Evolutionary conservation across 1,140 invertebrate genomes (phyloP).

Genomic region (Homalodisca vitripennis): DNA sequence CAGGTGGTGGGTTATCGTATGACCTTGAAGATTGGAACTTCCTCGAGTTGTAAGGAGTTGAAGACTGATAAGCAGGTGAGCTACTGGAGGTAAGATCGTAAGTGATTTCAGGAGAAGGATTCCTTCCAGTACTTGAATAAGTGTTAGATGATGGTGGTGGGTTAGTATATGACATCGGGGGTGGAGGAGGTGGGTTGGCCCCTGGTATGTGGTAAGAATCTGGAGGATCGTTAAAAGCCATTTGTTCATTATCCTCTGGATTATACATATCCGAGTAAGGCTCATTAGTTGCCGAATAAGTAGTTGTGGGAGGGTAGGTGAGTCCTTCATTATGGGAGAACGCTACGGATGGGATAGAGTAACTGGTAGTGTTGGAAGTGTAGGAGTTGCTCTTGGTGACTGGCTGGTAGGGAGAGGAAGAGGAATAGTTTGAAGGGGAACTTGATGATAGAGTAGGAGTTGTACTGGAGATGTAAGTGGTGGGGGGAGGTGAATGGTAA

Average conservation of each 20-base stretch:
- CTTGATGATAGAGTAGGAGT: constrained; percentile 11
- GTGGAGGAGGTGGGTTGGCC: constrained; percentile 4
- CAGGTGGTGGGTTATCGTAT: constrained; percentile 41
- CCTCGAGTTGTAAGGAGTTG: neutral
- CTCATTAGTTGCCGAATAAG: neutral
- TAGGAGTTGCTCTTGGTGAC: neutral
- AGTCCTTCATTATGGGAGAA: neutral
- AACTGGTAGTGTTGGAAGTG: neutral
- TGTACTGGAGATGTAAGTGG: neutral
- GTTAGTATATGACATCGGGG: neutral
- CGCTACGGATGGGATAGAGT: neutral
- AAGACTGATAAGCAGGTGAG: neutral
- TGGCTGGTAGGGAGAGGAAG: constrained; percentile 5
- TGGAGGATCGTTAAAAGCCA: neutral
- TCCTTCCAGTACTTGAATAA: neutral
- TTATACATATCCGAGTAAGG: neutral
- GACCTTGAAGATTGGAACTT: neutral
- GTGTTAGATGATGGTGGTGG: neutral
- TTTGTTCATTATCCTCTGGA: neutral
- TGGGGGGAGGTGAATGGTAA: neutral
- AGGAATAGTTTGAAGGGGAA: constrained; percentile 13
- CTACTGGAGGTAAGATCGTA: neutral
- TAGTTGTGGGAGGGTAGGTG: neutral
- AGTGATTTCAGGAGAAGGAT: no score
- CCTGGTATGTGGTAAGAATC: neutral